Evolutionary conservation across 2,113 vertebrate genomes (phyloP), one percentile per base, ranked within the genome.

Genomic region (Rallus limicola): DNA sequence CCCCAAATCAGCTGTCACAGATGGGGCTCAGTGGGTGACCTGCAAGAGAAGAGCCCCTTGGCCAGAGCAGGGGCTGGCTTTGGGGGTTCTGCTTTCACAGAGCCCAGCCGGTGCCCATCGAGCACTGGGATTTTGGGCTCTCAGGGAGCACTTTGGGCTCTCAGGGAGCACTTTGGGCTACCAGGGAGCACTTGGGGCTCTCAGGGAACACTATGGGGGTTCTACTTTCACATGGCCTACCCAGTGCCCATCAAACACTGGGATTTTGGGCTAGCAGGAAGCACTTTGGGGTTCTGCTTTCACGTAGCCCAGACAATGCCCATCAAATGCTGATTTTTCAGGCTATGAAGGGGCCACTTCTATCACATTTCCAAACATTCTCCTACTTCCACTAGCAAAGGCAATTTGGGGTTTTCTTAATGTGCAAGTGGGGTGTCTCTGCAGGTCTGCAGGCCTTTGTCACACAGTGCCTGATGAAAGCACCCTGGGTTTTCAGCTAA

Each of bases 341-440:
- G 52, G 13, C 20, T 28, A 24, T 13, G 19, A 8, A 26, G 52
- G 25, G 77, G 26, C 26, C 26, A 3, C 44, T 75, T 4, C 0
- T 5, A 8, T 11, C 38, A 8, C 23, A 7, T 56, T 79, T 38
- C 55, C 80, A 52, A 88, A 38, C 55, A 7, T 34, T 88, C 78
- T 40, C 21, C 40, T n/a, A 7, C 16, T 74, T 23, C 13, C 28
- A 8, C 28, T 24, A 59, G 26, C 74, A 76, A 56, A 76, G 58
- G 14, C 10, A 6, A 21, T 46, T 19, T 46, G 44, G 44, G 44
- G 8, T 4, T 44, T 65, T 69, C 48, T n/a, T 7, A 15, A 44
- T 0, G 0, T 6, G 11, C 0, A 1, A 58, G 38, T 16, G 14
- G 56, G 31, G 65, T 21, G 31, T 23, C 26, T 56, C 55, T 3